These are phyloP conservation scores for Trichonephila clavata DNA, from an alignment of 1,140 invertebrate genomes.

Conservation along the genomic window DNA sequence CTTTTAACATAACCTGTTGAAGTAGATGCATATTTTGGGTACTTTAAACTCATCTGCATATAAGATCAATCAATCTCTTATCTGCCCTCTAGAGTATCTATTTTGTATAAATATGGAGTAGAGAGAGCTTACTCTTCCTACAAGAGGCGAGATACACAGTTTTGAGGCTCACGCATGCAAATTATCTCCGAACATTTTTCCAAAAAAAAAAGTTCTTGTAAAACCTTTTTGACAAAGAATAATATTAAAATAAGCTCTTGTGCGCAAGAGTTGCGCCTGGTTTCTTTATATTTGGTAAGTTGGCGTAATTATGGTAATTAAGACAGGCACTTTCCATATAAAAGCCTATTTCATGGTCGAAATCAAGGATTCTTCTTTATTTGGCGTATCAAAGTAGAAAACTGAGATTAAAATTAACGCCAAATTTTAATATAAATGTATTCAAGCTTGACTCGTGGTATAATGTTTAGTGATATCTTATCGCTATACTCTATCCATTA, in stretches of 20 bases:
- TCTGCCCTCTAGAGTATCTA: background rate
- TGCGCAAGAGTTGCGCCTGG: background rate
- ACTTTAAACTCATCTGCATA: constrained; percentile 1
- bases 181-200: background rate
- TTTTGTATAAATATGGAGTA: background rate
- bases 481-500: too few species aligned
- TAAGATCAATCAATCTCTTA: constrained; percentile 24
- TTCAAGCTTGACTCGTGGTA: too few species aligned
- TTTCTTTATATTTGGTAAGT: background rate
- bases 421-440: too few species aligned
- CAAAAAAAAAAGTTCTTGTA: background rate
- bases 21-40: background rate
- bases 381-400: background rate
- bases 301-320: constrained; percentile 23
- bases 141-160: background rate
- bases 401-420: background rate
- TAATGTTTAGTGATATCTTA: too few species aligned
- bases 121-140: background rate
- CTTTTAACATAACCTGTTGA: background rate
- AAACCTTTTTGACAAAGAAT: constrained; percentile 11
- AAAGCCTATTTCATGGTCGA: background rate
- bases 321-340: background rate
- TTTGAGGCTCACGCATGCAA: background rate
- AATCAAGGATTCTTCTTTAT: background rate
- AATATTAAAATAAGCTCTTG: background rate